Evolutionary conservation across 2,113 vertebrate species (phyloP).

Genomic region (Dromaius novaehollandiae): DNA sequence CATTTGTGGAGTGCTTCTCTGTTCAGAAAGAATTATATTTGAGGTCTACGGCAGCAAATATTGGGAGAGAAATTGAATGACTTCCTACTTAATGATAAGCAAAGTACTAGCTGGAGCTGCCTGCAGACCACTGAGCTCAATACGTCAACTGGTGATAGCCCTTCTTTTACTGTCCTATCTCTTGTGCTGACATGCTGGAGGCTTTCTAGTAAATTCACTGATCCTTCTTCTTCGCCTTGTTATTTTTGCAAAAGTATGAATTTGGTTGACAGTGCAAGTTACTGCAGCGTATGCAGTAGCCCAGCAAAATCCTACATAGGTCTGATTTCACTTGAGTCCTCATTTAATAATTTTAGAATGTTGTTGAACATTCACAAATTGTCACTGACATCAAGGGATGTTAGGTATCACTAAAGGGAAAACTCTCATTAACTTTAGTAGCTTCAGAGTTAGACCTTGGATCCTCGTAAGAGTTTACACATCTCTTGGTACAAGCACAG

Average conservation of each 20-base stretch:
- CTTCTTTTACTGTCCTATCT: not conserved
- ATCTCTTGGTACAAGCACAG: not conserved
- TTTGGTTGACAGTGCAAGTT: not conserved
- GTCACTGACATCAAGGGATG: not conserved
- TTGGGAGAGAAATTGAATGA: not conserved
- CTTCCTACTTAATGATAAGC: not conserved
- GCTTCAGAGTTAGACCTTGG: not conserved
- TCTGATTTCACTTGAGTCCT: not conserved
- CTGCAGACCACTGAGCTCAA: not conserved
- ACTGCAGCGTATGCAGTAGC: not conserved
- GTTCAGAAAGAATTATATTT: not conserved
- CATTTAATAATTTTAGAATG: not conserved
- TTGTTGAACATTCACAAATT: not conserved
- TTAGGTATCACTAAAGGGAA: not conserved
- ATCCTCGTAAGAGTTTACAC: not conserved
- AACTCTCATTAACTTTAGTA: not conserved
- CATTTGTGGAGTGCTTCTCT: not conserved
- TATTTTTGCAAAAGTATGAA: not conserved
- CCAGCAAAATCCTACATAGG: not conserved
- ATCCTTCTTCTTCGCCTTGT: not conserved
- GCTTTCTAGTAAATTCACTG: not conserved
- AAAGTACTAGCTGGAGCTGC: not conserved
- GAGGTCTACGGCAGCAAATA: not conserved
- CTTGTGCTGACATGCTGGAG: not conserved
- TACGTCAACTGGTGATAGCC: not conserved